Conservation (phyloP, 2,797 vertebrate genomes). For the Rhinophrynus dorsalis region DNA sequence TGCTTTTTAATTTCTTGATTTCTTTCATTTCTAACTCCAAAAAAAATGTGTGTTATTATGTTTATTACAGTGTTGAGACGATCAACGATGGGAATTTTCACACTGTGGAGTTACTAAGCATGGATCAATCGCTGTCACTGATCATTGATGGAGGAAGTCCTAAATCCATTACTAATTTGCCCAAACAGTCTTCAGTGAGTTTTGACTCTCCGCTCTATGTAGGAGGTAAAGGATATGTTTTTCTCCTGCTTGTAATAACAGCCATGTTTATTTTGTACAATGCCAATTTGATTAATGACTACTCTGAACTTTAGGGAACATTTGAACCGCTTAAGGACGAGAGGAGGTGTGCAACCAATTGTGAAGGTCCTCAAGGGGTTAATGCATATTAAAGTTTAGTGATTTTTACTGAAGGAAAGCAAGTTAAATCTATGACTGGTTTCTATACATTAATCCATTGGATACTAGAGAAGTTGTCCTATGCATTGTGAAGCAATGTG, state of each 20-base stretch:
- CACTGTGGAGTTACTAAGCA: slow-evolving; percentile 86
- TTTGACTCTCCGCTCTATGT: slow-evolving; percentile 90
- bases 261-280: neutral
- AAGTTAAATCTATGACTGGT: no score
- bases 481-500: no score
- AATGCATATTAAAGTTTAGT: no score
- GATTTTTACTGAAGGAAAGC: no score
- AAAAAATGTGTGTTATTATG: no score
- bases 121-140: slow-evolving; percentile 89
- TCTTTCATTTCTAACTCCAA: no score
- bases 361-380: no score
- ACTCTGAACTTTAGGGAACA: slow-evolving; percentile 11
- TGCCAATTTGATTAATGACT: slow-evolving; percentile 28
- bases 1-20: no score
- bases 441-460: no score
- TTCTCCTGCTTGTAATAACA: slow-evolving; percentile 16
- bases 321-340: no score
- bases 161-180: slow-evolving; percentile 90
- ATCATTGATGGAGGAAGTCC: slow-evolving; percentile 90
- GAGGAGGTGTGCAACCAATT: no score
- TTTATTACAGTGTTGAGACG: slow-evolving; percentile 85
- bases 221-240: slow-evolving; percentile 79
- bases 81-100: slow-evolving; percentile 97
- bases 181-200: slow-evolving; percentile 86
- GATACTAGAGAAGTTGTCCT: no score